These are phyloP conservation scores for Tragelaphus imberbis DNA, from an alignment of 2,113 vertebrate species.

Conservation along the genomic window DNA sequence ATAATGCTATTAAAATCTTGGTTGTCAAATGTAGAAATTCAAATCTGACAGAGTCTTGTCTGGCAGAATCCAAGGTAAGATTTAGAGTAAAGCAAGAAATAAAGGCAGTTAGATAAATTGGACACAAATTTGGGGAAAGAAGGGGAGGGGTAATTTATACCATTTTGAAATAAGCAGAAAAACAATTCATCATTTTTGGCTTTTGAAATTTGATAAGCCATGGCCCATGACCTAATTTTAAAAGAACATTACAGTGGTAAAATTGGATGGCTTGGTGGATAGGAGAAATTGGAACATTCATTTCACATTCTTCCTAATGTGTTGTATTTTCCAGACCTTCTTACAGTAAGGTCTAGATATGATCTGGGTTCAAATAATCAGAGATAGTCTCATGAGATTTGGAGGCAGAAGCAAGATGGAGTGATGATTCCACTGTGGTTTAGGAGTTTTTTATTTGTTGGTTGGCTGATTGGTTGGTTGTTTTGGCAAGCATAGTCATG, in stretches of 20 bases:
- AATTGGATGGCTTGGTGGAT: background rate
- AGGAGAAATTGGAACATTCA: background rate
- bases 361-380: background rate
- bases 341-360: background rate
- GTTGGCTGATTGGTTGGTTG: background rate
- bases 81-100: background rate
- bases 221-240: background rate
- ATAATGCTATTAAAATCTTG: background rate
- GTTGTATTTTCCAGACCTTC: background rate
- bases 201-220: background rate
- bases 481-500: background rate
- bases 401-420: background rate
- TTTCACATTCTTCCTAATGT: background rate
- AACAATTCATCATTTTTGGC: background rate
- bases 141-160: background rate
- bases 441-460: background rate
- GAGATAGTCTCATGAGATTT: background rate
- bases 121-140: background rate
- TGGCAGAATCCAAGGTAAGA: background rate
- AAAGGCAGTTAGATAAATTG: background rate
- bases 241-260: background rate
- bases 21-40: background rate
- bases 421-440: background rate
- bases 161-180: background rate
- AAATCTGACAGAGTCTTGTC: background rate